Base-by-base conservation (phyloP, 2,113 vertebrate species). In the Cyanoderma ruficeps region DNA sequence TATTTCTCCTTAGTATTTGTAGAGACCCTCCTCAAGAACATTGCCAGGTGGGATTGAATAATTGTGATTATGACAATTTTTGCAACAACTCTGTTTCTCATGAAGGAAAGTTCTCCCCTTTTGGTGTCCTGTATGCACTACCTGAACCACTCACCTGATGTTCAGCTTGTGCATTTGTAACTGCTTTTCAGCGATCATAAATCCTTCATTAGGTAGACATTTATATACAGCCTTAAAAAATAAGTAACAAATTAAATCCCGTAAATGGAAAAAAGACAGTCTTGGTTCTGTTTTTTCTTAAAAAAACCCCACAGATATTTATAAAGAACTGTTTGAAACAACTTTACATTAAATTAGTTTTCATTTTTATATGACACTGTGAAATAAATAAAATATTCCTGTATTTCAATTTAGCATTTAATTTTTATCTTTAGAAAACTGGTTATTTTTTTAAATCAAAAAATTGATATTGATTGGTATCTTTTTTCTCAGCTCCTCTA, bases 401-500 rank as follows among this genome's bases (percentile, higher is more conserved):
- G 2, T 17, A 33, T 89, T 80, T 84, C 3, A 68, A 42, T 15
- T 57, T n/a, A 42, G 31, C 3, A 27, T 44, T 53, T 55, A 22
- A 27, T 12, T 76, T 57, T 57, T 35, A 15, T 46, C 10, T 75
- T 15, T 41, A 30, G 13, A 41, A 67, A 49, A 28, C 4, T 24
- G 10, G 37, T 8, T 1, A 10, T 47, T 64, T 72, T 61, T 61
- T 75, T n/a, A 57, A 85, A 21, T 41, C 10, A 50, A 57, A n/a
- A n/a, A n/a, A n/a, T n/a, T n/a, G n/a, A n/a, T n/a, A n/a, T n/a
- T n/a, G n/a, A n/a, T n/a, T 42, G 16, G 20, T 53, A 61, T 44
- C 0, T 1, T 39, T 44, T 61, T 83, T 21, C 8, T 76, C 13
- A 22, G 6, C 13, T 80, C 3, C 9, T 4, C 3, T 27, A 27